Percentiles rank a stretch among this genome's conserved stretches.
These are phyloP conservation scores for Ellobium chinense DNA, from an alignment of 2,888 invertebrate species.

Conservation along the genomic window DNA sequence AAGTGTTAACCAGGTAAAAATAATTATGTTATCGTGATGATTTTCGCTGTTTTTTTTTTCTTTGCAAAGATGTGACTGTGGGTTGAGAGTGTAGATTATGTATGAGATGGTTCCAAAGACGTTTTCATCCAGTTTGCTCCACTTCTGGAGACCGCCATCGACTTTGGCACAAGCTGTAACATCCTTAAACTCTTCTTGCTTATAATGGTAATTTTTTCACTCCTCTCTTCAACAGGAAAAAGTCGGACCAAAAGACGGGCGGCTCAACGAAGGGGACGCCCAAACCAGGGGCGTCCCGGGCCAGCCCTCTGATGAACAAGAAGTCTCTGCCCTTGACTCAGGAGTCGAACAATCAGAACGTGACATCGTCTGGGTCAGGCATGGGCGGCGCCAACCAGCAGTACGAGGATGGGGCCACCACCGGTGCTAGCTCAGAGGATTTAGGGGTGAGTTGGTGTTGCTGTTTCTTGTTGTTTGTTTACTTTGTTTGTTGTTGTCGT, in stretches of 20 bases:
- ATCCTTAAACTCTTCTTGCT: no score
- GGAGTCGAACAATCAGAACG: not conserved
- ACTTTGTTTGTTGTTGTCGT: not conserved
- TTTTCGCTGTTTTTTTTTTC: not conserved
- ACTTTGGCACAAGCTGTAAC: no score
- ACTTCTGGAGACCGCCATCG: no score
- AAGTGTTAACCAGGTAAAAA: constrained; percentile 44
- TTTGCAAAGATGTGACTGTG: no score
- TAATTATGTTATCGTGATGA: not conserved
- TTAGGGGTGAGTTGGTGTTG: constrained; percentile 43
- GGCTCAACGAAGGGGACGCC: constrained; percentile 2
- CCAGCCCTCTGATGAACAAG: constrained; percentile 38
- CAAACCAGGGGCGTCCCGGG: not conserved
- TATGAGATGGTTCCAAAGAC: no score
- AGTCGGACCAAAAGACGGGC: constrained; percentile 31
- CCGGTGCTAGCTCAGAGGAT: constrained; percentile 37
- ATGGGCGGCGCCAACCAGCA: not conserved
- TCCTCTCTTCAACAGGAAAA: constrained; percentile 31
- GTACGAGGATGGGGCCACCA: constrained; percentile 18
- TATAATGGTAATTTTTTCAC: not conserved
- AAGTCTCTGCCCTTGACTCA: constrained; percentile 17
- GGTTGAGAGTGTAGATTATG: no score
- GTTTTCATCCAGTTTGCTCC: no score
- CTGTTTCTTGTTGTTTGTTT: no score
- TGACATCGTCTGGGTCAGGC: not conserved